Conservation (phyloP, 2,113 vertebrate species). For the Myodes glareolus region DNA sequence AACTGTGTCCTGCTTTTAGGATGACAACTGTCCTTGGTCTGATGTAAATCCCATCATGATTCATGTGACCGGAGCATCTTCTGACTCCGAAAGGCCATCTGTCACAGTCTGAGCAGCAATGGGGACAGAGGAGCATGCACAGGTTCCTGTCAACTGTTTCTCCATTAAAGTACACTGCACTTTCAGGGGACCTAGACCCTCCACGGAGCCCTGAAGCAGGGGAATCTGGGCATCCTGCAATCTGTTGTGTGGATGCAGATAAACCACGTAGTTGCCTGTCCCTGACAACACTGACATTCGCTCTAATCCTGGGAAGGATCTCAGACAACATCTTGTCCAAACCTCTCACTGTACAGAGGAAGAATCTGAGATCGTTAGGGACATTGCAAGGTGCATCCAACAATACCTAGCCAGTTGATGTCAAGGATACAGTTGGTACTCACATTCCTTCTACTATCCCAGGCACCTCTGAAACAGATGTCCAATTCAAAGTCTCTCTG, state of each 20-base stretch:
- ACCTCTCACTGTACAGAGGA: not conserved
- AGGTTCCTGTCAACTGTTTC: not conserved
- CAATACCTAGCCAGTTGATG: not conserved
- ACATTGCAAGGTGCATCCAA: not conserved
- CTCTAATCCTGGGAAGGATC: not conserved
- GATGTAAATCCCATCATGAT: not conserved
- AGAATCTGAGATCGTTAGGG: not conserved
- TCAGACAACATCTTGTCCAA: not conserved
- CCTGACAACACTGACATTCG: not conserved
- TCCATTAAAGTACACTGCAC: not conserved
- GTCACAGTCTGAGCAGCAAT: not conserved
- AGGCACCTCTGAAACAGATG: not conserved
- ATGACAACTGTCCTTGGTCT: slow-evolving; percentile 45
- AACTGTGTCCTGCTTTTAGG: not conserved
- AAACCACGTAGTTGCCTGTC: accelerated
- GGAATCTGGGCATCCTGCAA: not conserved
- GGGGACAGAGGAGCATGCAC: slow-evolving; percentile 26
- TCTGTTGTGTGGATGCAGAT: not conserved
- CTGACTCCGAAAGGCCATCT: slow-evolving; percentile 60
- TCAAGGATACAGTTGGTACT: not conserved
- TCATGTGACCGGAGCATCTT: slow-evolving; percentile 6
- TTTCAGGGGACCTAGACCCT: not conserved
- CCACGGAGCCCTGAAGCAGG: not conserved
- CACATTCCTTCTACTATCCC: not conserved
- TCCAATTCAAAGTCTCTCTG: not conserved